Conservation (phyloP, 2,888 invertebrate genomes). For the Netelia inedita region DNA sequence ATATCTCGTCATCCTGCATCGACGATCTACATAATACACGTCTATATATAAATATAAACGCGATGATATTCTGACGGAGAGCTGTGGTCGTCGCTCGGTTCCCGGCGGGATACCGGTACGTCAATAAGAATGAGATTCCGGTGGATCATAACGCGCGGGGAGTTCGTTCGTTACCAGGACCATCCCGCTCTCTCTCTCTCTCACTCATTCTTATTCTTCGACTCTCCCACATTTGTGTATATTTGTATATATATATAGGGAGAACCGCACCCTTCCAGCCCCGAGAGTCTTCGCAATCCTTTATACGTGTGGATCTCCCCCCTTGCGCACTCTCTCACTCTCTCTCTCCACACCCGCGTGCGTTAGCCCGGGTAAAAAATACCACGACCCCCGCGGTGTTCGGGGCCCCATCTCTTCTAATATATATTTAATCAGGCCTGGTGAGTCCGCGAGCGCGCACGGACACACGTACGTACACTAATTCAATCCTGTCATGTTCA, state of each 20-base stretch:
- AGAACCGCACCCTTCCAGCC: too few relatives aligned
- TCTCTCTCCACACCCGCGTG: constrained; percentile 73
- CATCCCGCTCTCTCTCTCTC: constrained; percentile 5
- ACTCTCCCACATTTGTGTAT: constrained; percentile 30
- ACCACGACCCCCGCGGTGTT: constrained; percentile 82
- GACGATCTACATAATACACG: constrained; percentile 7
- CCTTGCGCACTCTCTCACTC: constrained; percentile 13
- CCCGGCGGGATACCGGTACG: constrained; percentile 72
- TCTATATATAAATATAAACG: constrained; percentile 20
- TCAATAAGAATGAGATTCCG: constrained; percentile 75
- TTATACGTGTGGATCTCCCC: constrained; percentile 28
- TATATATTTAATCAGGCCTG: constrained; percentile 83
- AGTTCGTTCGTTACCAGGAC: constrained; percentile 73
- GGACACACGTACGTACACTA: constrained; percentile 37
- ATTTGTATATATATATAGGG: constrained; percentile 10
- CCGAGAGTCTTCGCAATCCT: not conserved
- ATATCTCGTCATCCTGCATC: constrained; percentile 23
- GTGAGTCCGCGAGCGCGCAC: constrained; percentile 74
- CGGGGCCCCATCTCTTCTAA: constrained; percentile 77
- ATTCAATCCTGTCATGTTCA: constrained; percentile 32
- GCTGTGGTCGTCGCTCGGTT: constrained; percentile 63
- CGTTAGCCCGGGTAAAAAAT: constrained; percentile 78
- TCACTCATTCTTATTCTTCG: not conserved
- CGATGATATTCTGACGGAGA: constrained; percentile 61
- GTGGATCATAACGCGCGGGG: constrained; percentile 74